These are phyloP conservation scores for Diphyllodes magnificus DNA, from an alignment of 2,113 vertebrate species.

Conservation along the genomic window DNA sequence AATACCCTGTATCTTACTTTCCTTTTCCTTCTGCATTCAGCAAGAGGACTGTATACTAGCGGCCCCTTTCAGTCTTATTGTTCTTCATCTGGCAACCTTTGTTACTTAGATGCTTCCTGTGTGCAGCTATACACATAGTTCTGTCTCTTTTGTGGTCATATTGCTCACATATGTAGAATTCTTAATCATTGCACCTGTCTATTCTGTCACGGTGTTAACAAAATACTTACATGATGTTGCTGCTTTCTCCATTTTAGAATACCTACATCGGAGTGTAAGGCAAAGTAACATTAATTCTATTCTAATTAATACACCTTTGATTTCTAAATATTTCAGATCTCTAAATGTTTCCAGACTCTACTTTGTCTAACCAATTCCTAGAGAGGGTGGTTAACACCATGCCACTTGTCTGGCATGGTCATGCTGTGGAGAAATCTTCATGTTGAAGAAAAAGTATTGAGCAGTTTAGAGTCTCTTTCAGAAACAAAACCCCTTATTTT, in stretches of 20 bases:
- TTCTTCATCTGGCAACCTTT: neutral
- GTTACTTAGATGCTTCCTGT: neutral
- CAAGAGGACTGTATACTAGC: neutral
- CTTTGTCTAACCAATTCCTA: neutral
- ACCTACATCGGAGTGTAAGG: neutral
- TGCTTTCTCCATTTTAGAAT: neutral
- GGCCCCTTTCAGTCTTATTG: neutral
- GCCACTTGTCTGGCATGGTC: neutral
- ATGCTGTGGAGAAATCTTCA: neutral
- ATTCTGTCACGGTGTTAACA: neutral
- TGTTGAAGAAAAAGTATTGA: neutral
- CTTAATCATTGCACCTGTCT: neutral
- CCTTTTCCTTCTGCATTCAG: neutral
- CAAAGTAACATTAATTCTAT: neutral
- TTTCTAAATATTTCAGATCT: neutral
- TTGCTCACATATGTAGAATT: neutral
- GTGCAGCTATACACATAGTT: fast-evolving
- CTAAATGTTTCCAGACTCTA: neutral
- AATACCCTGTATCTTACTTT: neutral
- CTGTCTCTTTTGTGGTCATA: neutral
- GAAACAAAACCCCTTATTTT: neutral
- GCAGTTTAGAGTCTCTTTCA: neutral
- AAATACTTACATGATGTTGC: neutral
- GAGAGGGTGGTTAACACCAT: neutral
- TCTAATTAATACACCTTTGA: neutral